These are phyloP conservation scores for Dendronephthya gigantea DNA, from an alignment of 64 coral and sea anemone species.

Conservation along the genomic window DNA sequence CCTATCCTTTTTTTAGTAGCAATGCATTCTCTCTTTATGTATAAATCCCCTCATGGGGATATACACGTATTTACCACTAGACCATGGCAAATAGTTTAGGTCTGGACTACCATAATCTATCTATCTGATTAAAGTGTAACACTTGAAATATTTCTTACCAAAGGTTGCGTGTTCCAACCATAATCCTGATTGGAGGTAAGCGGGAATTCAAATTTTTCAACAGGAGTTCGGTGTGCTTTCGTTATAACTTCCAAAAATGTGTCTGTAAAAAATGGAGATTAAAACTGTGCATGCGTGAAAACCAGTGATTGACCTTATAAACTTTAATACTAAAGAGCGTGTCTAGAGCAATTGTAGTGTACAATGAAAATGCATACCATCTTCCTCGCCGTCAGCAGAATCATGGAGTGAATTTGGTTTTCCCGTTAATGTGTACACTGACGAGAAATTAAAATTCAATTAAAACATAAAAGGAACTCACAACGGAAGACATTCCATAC, in stretches of 20 bases:
- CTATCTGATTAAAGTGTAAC: no score
- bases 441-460: not conserved
- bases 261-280: conserved; percentile 37
- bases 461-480: not conserved
- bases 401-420: conserved; percentile 95
- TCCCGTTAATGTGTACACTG: conserved; percentile 91
- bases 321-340: no score
- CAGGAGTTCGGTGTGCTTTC: conserved; percentile 79
- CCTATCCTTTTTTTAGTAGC: no score
- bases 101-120: no score
- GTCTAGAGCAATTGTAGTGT: no score
- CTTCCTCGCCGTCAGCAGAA: conserved; percentile 97
- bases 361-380: conserved; percentile 43
- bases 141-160: conserved; percentile 44
- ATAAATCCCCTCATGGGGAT: no score
- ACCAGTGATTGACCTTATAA: no score
- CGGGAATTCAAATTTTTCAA: conserved; percentile 94
- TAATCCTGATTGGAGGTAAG: conserved; percentile 89
- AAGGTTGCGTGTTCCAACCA: conserved; percentile 84
- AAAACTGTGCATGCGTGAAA: not conserved
- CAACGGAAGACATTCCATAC: no score
- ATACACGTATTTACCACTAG: no score
- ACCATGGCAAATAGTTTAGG: no score
- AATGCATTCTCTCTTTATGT: no score
- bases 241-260: conserved; percentile 88